These are phyloP conservation scores for Eudasyphora cyanicolor DNA, from an alignment of 2,888 invertebrate species.

Conservation along the genomic window DNA sequence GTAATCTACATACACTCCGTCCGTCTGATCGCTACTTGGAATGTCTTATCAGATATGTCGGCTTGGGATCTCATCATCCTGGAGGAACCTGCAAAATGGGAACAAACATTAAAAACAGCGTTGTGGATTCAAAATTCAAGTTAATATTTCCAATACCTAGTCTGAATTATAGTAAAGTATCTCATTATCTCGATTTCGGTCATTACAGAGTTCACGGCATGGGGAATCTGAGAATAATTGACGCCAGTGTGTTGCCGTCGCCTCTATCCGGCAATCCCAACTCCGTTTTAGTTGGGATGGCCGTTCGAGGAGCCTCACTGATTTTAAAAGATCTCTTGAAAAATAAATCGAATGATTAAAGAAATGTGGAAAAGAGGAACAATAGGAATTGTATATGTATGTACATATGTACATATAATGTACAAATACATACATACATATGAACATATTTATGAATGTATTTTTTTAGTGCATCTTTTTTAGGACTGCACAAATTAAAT, in stretches of 20 bases:
- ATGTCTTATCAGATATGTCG: slow-evolving; percentile 84
- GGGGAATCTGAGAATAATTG: slow-evolving; percentile 86
- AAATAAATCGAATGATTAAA: background rate
- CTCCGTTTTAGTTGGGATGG: slow-evolving; percentile 84
- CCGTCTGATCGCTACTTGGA: slow-evolving; percentile 83
- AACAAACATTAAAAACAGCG: slow-evolving; percentile 79
- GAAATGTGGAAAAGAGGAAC: too few species aligned
- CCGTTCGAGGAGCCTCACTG: slow-evolving; percentile 84
- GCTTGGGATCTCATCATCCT: slow-evolving; percentile 88
- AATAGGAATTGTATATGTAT: too few species aligned
- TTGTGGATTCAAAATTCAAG: slow-evolving; percentile 86
- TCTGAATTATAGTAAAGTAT: background rate
- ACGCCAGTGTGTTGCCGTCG: slow-evolving; percentile 90
- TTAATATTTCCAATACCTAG: slow-evolving; percentile 69
- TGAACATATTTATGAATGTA: too few species aligned
- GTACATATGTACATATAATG: too few species aligned
- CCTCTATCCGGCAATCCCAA: slow-evolving; percentile 89
- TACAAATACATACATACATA: too few species aligned
- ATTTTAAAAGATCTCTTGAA: slow-evolving; percentile 80
- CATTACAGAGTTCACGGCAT: slow-evolving; percentile 83
- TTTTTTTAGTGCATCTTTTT: too few species aligned
- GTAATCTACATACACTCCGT: slow-evolving; percentile 75
- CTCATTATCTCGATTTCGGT: background rate
- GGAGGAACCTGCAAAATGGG: slow-evolving; percentile 90
- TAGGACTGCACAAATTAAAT: too few species aligned